Percentiles rank a stretch among this genome's conserved stretches.
Evolutionary conservation across 2,113 vertebrate genomes (phyloP).

Genomic region (Pithys albifrons): DNA sequence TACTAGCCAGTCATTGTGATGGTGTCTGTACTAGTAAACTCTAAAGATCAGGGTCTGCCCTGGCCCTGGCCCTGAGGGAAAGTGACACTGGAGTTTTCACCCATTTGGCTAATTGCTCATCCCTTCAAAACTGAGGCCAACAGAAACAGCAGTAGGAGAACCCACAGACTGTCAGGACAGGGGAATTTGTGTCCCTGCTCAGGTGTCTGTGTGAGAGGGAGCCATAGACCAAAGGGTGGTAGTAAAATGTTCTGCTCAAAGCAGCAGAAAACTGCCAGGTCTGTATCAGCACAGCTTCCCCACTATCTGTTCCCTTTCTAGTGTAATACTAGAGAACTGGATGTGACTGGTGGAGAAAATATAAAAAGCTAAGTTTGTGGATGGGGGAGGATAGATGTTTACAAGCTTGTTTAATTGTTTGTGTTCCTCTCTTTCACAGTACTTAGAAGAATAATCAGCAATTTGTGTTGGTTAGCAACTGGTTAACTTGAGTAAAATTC

Average conservation of each 20-base stretch:
- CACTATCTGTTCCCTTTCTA: background rate
- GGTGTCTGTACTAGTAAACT: background rate
- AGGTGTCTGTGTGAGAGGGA: background rate
- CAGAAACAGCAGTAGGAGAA: background rate
- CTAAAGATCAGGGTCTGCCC: background rate
- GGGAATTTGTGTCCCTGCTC: background rate
- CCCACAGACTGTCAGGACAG: accelerated
- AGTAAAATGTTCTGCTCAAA: background rate
- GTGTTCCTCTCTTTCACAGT: background rate
- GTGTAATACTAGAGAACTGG: background rate
- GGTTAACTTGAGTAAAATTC: background rate
- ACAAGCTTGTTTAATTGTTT: background rate
- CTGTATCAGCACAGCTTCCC: background rate
- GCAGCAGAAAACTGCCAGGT: background rate
- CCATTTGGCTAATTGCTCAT: background rate
- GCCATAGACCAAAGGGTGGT: background rate
- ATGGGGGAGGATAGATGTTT: background rate
- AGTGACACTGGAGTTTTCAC: accelerated
- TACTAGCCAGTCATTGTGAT: background rate
- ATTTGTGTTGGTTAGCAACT: background rate
- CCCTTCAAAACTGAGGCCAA: background rate
- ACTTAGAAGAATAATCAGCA: background rate
- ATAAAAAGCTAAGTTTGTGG: background rate
- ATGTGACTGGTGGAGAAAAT: background rate
- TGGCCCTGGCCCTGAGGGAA: background rate